Conservation (phyloP, 2,888 invertebrate species). For the Microdon myrmicae region DNA sequence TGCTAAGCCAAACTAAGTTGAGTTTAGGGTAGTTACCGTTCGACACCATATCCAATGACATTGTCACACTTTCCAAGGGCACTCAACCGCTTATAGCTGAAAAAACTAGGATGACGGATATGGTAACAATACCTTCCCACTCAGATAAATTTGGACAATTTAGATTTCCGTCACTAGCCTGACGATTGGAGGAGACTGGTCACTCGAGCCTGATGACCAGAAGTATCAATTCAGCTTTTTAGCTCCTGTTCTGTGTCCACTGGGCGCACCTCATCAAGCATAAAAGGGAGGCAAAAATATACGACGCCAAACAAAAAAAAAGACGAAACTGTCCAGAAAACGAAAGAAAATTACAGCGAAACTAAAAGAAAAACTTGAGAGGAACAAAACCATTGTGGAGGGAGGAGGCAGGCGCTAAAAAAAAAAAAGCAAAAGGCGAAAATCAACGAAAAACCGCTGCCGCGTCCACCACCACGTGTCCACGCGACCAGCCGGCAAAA, state of each 20-base stretch:
- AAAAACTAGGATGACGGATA: too few relatives aligned
- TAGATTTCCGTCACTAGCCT: slow-evolving; percentile 46
- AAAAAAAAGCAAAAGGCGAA: slow-evolving; percentile 7
- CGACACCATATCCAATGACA: slow-evolving; percentile 20
- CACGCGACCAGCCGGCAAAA: slow-evolving; percentile 33
- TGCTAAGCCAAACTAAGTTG: slow-evolving; percentile 23
- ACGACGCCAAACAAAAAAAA: slow-evolving; percentile 12
- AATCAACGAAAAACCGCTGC: slow-evolving; percentile 27
- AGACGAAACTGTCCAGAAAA: too few relatives aligned
- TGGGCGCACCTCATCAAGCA: slow-evolving; percentile 51
- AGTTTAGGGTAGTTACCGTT: slow-evolving; percentile 28
- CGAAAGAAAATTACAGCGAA: slow-evolving; percentile 43
- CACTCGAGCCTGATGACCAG: too few relatives aligned
- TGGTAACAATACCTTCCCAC: slow-evolving; percentile 1
- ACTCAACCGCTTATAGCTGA: too few relatives aligned
- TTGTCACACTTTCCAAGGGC: slow-evolving; percentile 15
- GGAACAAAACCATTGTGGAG: neutral
- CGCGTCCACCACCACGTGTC: slow-evolving; percentile 18
- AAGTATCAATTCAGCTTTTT: slow-evolving; percentile 46
- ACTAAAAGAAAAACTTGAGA: slow-evolving; percentile 30
- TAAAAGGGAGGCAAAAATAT: slow-evolving; percentile 50
- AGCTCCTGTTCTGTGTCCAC: slow-evolving; percentile 18
- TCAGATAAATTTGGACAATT: slow-evolving; percentile 33
- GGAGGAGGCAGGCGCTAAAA: neutral
- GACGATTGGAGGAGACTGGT: too few relatives aligned